phyloP scores from a whole-genome alignment of 1,140 invertebrate genomes.

The Dendrolimus kikuchii region DNA sequence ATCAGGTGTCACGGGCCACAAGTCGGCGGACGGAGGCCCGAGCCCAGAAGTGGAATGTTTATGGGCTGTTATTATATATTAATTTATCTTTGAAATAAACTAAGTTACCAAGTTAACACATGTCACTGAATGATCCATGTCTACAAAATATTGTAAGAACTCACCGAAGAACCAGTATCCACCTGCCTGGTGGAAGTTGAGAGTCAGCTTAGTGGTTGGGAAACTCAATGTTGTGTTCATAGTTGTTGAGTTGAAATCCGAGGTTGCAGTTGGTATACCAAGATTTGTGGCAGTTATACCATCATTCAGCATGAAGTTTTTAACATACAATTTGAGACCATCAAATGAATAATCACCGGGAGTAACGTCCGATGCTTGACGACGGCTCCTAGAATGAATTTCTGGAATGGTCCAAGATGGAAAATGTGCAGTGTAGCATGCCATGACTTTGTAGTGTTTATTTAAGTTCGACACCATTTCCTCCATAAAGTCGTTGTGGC shows the following conservation, averaged over 20 bases:
- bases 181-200: constrained; percentile 34
- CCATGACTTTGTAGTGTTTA: constrained; percentile 42
- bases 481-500: constrained; percentile 64
- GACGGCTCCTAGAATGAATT: constrained; percentile 31
- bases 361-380: constrained; percentile 21
- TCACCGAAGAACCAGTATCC: constrained; percentile 61
- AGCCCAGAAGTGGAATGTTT: too few relatives aligned
- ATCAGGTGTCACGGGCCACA: too few relatives aligned
- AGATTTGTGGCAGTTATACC: constrained; percentile 13
- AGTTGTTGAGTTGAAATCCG: constrained; percentile 11
- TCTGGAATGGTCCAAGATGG: constrained; percentile 53
- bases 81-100: too few relatives aligned
- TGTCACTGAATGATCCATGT: too few relatives aligned
- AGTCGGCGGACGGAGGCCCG: too few relatives aligned
- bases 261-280: constrained; percentile 7
- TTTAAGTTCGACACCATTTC: constrained; percentile 46
- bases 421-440: constrained; percentile 54
- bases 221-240: constrained; percentile 33
- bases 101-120: too few relatives aligned
- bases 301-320: constrained; percentile 14
- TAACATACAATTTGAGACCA: constrained; percentile 36
- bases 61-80: too few relatives aligned
- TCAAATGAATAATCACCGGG: constrained; percentile 19
- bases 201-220: constrained; percentile 21
- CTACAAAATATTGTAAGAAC: constrained; percentile 15